Evolutionary conservation across 1,140 invertebrate genomes (phyloP), one percentile per base, ranked within the genome.

Genomic region (Diprion similis): DNA sequence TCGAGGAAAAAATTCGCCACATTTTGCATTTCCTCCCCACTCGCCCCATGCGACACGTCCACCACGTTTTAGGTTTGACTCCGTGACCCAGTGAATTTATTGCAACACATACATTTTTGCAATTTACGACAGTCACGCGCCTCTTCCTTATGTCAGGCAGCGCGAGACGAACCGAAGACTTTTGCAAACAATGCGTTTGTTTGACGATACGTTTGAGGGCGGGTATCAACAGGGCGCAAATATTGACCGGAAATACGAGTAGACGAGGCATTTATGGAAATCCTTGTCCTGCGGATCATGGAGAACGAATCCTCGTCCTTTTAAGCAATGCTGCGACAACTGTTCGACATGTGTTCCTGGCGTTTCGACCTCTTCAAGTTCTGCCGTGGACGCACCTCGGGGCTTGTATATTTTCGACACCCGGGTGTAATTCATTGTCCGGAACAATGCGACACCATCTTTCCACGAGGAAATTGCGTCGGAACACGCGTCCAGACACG

Each of bases 91-190:
- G 51, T 59, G 51, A 15, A 59, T 59, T 59, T 59, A 59, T 59
- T 59, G 51, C 51, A 15, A 37, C 6, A 1, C 24, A 37, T 59
- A 59, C 11, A 59, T 59, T 59, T 59, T 59, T 59, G 51, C 24
- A 17, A 59, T 59, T 59, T 59, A 59, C 51, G 51, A 59, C 51
- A 59, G 51, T 59, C 51, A 8, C n/a, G 51, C n/a, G 51, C 51
- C 51, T 15, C 24, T 37, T 37, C 2, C 24, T 37, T 37, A 37
- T 6, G 24, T 37, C 24, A 6, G 0, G 6, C 24, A 37, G 24
- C 24, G 24, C 24, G 24, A 37, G 24, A 37, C 24, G 24, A 37
- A 37, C 6, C 24, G 24, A 37, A 37, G 2, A 37, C 24, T 1
- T 15, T 59, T 59, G 51, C 6, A 59, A 3, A 59, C 51, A 59